Percentiles rank a stretch among this genome's conserved stretches.
phyloP scores from a whole-genome alignment of 2,113 vertebrate genomes.

The Montifringilla adamsi region DNA sequence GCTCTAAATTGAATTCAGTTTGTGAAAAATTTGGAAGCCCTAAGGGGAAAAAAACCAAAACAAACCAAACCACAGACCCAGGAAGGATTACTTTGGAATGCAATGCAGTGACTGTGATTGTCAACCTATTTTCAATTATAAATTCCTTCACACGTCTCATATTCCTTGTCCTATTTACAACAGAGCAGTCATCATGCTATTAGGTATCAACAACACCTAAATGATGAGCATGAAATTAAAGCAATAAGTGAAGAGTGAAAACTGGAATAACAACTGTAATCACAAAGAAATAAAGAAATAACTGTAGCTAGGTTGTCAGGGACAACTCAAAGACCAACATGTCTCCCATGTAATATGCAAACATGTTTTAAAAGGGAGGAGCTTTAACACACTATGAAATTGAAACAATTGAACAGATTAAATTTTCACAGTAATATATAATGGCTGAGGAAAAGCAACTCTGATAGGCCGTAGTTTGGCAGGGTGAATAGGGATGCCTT shows the following conservation, averaged over 20 bases:
- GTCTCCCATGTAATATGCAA: neutral
- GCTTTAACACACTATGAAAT: neutral
- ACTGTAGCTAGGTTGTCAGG: neutral
- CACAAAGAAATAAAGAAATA: neutral
- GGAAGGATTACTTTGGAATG: neutral
- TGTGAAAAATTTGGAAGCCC: neutral
- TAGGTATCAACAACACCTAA: neutral
- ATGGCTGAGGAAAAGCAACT: neutral
- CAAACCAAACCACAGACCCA: neutral
- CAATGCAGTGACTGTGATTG: neutral
- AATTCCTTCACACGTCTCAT: neutral
- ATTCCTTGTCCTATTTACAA: neutral
- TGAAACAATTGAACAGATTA: neutral
- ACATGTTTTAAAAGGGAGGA: neutral
- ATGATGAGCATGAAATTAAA: neutral
- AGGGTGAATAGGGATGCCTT: neutral
- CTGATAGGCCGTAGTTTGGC: neutral
- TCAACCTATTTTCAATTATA: neutral
- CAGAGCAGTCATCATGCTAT: neutral
- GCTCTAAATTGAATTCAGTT: neutral
- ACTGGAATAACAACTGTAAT: neutral
- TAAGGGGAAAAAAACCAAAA: neutral
- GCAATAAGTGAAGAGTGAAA: neutral
- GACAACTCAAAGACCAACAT: neutral
- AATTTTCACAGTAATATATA: neutral